Evolutionary conservation across 2,113 vertebrate genomes (phyloP).

Genomic region (Oncorhynchus clarkii): DNA sequence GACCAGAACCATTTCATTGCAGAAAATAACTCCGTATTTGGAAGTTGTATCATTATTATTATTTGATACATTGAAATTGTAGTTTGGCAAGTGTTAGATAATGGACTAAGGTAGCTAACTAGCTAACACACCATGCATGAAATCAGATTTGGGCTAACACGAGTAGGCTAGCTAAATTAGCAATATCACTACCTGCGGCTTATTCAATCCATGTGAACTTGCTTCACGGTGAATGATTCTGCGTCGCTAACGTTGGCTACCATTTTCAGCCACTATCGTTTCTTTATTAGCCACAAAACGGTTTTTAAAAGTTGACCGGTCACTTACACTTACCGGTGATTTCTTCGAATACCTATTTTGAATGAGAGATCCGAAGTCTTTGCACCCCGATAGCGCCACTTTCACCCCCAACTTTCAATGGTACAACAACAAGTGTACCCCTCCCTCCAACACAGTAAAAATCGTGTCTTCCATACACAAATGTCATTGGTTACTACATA

Average conservation of each 20-base stretch:
- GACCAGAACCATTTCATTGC: background rate
- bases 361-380: conserved; percentile 6
- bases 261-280: background rate
- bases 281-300: background rate
- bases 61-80: background rate
- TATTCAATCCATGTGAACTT: conserved; percentile 50
- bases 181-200: conserved; percentile 53
- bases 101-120: background rate
- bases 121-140: background rate
- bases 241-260: background rate
- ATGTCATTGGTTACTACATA: conserved; percentile 55
- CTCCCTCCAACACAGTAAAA: conserved; percentile 36
- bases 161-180: conserved; percentile 19
- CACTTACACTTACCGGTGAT: conserved; percentile 41
- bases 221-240: conserved; percentile 52
- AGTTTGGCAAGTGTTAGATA: background rate
- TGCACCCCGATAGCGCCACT: conserved; percentile 13
- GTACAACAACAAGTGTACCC: conserved; percentile 41
- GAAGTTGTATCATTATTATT: background rate
- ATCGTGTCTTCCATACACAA: background rate
- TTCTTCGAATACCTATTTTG: conserved; percentile 5
- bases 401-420: conserved; percentile 25
- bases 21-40: background rate
- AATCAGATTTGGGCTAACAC: background rate
- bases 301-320: conserved; percentile 15